A percentile compares a stretch with the other conserved stretches of the same genome.
Evolutionary conservation across 1,140 invertebrate species (phyloP).

Genomic region (Micrasema minimum): DNA sequence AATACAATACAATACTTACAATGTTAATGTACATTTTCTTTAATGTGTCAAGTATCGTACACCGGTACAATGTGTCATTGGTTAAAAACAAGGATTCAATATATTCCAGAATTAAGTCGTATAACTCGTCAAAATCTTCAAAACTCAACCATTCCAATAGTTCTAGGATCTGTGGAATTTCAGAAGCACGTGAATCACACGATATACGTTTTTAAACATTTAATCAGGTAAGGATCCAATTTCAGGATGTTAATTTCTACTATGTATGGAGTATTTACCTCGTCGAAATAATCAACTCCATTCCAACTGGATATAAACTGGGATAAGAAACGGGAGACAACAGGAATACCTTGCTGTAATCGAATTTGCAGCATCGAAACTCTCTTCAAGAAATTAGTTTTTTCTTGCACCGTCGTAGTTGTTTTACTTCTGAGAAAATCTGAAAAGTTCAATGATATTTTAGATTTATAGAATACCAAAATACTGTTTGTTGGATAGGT

Average conservation of each 20-base stretch:
- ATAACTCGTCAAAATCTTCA: constrained; percentile 56
- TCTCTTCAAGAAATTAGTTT: constrained; percentile 58
- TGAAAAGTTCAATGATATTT: constrained; percentile 22
- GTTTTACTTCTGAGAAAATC: constrained; percentile 42
- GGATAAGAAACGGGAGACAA: constrained; percentile 60
- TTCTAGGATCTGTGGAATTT: constrained; percentile 61
- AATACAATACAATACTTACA: constrained; percentile 55
- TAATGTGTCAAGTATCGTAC: constrained; percentile 56
- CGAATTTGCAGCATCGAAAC: constrained; percentile 58
- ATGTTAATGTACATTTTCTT: constrained; percentile 60
- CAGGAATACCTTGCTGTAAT: constrained; percentile 60
- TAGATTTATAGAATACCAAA: too few species aligned
- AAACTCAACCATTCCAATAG: constrained; percentile 60
- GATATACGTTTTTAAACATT: too few species aligned
- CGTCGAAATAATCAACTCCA: constrained; percentile 60
- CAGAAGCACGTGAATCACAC: too few species aligned
- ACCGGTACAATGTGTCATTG: constrained; percentile 43
- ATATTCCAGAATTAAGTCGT: constrained; percentile 55
- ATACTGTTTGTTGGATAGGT: too few species aligned
- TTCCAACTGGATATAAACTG: constrained; percentile 63
- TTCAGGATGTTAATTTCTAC: too few species aligned
- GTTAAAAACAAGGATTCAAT: constrained; percentile 52
- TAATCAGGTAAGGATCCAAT: too few species aligned
- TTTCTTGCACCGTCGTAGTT: constrained; percentile 53
- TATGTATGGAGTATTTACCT: constrained; percentile 57